A percentile compares a stretch with the other conserved stretches of the same genome.
phyloP scores from a whole-genome alignment of 2,888 invertebrate genomes.

The Lepidochitona cinerea region DNA sequence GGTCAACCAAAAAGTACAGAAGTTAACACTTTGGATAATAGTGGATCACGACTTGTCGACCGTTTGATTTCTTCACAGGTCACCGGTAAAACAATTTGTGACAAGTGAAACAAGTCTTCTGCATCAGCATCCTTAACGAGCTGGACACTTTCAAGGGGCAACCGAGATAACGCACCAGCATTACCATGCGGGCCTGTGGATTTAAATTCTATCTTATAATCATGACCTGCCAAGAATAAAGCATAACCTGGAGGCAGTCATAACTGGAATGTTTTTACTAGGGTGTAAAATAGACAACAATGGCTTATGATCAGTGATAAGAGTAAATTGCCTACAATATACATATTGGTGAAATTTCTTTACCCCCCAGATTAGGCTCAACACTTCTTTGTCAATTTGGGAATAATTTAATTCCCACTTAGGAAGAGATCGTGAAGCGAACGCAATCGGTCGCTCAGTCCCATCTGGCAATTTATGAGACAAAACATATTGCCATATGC shows the following conservation, averaged over 20 bases:
- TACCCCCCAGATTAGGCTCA: constrained; percentile 35
- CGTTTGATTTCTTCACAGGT: neutral
- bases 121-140: constrained; percentile 17
- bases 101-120: constrained; percentile 10
- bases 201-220: constrained; percentile 2
- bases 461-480: constrained; percentile 12
- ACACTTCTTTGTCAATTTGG: constrained; percentile 67
- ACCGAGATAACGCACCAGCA: constrained; percentile 7
- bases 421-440: constrained; percentile 31
- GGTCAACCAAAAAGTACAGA: neutral
- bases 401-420: constrained; percentile 47
- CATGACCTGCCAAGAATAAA: neutral
- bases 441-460: constrained; percentile 11
- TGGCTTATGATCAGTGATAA: constrained; percentile 21
- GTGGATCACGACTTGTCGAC: neutral
- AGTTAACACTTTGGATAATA: neutral
- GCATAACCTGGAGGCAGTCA: constrained; percentile 12
- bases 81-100: neutral
- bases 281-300: constrained; percentile 5
- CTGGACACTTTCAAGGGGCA: neutral
- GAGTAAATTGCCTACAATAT: constrained; percentile 56
- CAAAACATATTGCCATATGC: constrained; percentile 13
- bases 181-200: neutral
- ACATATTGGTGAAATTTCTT: constrained; percentile 30
- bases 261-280: neutral